Conservation (phyloP, 1,140 invertebrate genomes). For the Drosophila orena region DNA sequence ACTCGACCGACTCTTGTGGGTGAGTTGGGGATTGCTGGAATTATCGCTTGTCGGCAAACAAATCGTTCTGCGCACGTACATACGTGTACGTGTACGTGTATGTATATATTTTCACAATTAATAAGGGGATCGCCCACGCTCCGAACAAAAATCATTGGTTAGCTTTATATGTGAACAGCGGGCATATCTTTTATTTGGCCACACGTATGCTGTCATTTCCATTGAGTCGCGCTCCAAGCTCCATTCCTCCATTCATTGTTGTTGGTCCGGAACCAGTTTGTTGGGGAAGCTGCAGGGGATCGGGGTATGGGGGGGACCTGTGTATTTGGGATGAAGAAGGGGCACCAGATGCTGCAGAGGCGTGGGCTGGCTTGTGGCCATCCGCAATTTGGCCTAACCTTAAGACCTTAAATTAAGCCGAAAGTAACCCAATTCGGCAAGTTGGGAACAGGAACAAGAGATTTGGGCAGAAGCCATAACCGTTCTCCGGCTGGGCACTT, state of each 20-base stretch:
- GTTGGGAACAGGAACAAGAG: constrained; percentile 22
- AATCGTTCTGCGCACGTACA: constrained; percentile 18
- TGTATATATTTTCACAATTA: constrained; percentile 64
- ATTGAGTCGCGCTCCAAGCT: constrained; percentile 35
- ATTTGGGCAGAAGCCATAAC: constrained; percentile 49
- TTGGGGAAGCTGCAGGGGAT: not conserved
- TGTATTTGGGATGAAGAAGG: constrained; percentile 8
- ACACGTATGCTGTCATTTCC: constrained; percentile 78
- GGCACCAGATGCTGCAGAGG: constrained; percentile 44
- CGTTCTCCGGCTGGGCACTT: constrained; percentile 41
- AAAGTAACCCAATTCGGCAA: constrained; percentile 75
- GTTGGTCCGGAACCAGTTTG: constrained; percentile 62
- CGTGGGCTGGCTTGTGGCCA: constrained; percentile 73
- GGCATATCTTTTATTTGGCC: constrained; percentile 13
- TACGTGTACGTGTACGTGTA: too few species aligned
- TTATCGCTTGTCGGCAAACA: constrained; percentile 34
- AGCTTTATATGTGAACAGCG: not conserved
- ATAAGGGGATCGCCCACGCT: constrained; percentile 66
- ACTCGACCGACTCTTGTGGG: constrained; percentile 31
- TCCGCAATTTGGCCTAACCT: constrained; percentile 70
- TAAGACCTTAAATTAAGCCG: constrained; percentile 67
- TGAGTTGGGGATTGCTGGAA: constrained; percentile 51
- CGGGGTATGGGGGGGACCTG: too few species aligned
- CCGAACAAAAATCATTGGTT: constrained; percentile 47
- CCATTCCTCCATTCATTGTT: constrained; percentile 58